Evolutionary conservation across 2,888 invertebrate species (phyloP).

Genomic region (Apomyelois bistriatella): DNA sequence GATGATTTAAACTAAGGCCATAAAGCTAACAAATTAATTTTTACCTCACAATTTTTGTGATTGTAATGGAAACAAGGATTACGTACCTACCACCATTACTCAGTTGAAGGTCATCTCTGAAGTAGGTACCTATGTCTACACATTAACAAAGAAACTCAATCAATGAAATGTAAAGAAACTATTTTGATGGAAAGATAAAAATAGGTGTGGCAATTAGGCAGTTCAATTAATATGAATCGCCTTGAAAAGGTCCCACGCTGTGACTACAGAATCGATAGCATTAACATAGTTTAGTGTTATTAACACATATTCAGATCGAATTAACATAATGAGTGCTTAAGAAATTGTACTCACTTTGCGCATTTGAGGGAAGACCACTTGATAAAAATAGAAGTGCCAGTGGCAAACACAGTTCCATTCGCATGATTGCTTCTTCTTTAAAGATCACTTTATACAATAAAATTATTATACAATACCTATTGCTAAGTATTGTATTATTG

Average conservation of each 20-base stretch:
- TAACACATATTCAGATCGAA: too few relatives aligned
- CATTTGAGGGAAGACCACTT: conserved; percentile 45
- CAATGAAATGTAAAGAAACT: too few relatives aligned
- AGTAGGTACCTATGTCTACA: too few relatives aligned
- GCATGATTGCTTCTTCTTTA: conserved; percentile 25
- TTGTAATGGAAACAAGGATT: too few relatives aligned
- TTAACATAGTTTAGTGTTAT: background rate
- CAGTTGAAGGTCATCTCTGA: too few relatives aligned
- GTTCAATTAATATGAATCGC: background rate
- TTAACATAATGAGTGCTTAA: background rate
- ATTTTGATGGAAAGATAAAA: too few relatives aligned
- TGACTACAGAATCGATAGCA: background rate
- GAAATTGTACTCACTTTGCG: conserved; percentile 47
- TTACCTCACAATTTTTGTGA: too few relatives aligned
- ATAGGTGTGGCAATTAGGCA: too few relatives aligned
- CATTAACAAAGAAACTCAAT: too few relatives aligned
- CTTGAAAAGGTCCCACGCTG: background rate
- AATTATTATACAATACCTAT: background rate
- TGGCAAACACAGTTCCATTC: conserved; percentile 26
- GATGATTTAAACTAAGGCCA: too few relatives aligned
- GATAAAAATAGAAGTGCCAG: conserved; percentile 60
- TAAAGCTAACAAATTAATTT: too few relatives aligned
- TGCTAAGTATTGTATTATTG: background rate
- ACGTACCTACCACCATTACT: too few relatives aligned
- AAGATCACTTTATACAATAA: conserved; percentile 1